Evolutionary conservation across 1,140 invertebrate genomes (phyloP).

Genomic region (Bradysia coprophila): DNA sequence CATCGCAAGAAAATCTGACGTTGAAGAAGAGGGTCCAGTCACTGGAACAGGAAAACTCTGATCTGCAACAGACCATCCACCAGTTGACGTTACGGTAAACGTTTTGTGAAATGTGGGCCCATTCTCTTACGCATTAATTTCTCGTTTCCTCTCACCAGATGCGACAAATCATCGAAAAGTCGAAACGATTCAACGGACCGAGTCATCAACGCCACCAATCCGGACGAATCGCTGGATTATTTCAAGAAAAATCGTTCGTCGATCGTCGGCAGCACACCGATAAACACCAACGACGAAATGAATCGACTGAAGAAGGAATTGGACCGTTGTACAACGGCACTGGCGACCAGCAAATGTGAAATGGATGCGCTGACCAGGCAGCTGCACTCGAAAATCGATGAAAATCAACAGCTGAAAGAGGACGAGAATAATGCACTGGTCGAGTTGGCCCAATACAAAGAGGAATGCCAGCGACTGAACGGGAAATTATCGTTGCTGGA

Average conservation of each 20-base stretch:
- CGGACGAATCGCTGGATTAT: background rate
- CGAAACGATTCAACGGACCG: constrained; percentile 15
- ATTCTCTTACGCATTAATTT: too few relatives aligned
- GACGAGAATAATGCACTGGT: constrained; percentile 18
- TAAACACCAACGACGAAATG: constrained; percentile 12
- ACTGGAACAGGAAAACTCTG: constrained; percentile 12
- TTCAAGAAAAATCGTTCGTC: constrained; percentile 1
- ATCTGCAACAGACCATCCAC: constrained; percentile 14
- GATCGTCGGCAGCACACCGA: constrained; percentile 15
- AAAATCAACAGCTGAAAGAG: constrained; percentile 9
- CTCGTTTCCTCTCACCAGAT: constrained; percentile 5
- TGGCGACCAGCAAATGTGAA: constrained; percentile 18
- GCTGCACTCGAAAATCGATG: constrained; percentile 13
- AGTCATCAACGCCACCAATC: too few relatives aligned
- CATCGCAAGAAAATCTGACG: constrained; percentile 6
- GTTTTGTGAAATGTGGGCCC: too few relatives aligned
- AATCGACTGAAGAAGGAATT: constrained; percentile 18
- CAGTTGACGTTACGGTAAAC: too few relatives aligned
- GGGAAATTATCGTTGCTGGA: constrained; percentile 12
- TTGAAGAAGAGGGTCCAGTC: constrained; percentile 12
- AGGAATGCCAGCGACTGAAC: constrained; percentile 13
- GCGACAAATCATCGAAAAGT: constrained; percentile 14
- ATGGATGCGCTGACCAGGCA: constrained; percentile 14
- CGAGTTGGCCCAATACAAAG: constrained; percentile 14
- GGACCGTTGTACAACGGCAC: constrained; percentile 11